Evolutionary conservation across 1,140 invertebrate genomes (phyloP).

Genomic region (Drosophila funebris): DNA sequence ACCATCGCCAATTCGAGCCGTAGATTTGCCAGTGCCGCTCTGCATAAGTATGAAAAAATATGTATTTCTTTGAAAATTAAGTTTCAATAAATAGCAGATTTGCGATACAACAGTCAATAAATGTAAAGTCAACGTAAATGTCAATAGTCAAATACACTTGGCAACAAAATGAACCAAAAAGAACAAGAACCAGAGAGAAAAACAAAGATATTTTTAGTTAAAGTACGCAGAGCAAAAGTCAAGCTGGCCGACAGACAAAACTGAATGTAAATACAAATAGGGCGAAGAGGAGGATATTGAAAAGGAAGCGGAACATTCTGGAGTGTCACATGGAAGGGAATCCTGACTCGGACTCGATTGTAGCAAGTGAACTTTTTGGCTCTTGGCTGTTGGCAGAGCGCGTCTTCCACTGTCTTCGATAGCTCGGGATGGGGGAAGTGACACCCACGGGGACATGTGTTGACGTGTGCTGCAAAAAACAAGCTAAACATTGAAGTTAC

Average conservation of each 20-base stretch:
- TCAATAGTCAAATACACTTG: slow-evolving; percentile 65
- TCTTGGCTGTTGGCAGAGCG: slow-evolving; percentile 30
- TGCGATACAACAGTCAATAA: slow-evolving; percentile 17
- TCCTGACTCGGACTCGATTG: slow-evolving; percentile 17
- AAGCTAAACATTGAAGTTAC: slow-evolving; percentile 29
- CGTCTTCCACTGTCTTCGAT: slow-evolving; percentile 44
- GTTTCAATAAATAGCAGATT: not conserved
- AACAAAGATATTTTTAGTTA: slow-evolving; percentile 27
- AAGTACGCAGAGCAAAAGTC: slow-evolving; percentile 36
- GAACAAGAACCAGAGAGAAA: slow-evolving; percentile 25
- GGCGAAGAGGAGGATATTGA: not conserved
- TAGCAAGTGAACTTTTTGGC: slow-evolving; percentile 53
- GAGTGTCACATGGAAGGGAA: not conserved
- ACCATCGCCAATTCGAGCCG: slow-evolving; percentile 85
- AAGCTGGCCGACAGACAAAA: slow-evolving; percentile 64
- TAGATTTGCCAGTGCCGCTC: slow-evolving; percentile 80
- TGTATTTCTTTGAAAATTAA: not conserved
- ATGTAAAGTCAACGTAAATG: slow-evolving; percentile 61
- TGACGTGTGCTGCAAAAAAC: slow-evolving; percentile 53
- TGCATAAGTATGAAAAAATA: slow-evolving; percentile 19
- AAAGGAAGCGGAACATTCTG: not conserved
- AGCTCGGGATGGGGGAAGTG: slow-evolving; percentile 37
- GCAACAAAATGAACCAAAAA: slow-evolving; percentile 18
- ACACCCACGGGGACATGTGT: slow-evolving; percentile 63
- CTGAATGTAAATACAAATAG: slow-evolving; percentile 64